Percentiles rank a stretch among this genome's conserved stretches.
Evolutionary conservation across 2,888 invertebrate genomes (phyloP).

Genomic region (Serripes groenlandicus): DNA sequence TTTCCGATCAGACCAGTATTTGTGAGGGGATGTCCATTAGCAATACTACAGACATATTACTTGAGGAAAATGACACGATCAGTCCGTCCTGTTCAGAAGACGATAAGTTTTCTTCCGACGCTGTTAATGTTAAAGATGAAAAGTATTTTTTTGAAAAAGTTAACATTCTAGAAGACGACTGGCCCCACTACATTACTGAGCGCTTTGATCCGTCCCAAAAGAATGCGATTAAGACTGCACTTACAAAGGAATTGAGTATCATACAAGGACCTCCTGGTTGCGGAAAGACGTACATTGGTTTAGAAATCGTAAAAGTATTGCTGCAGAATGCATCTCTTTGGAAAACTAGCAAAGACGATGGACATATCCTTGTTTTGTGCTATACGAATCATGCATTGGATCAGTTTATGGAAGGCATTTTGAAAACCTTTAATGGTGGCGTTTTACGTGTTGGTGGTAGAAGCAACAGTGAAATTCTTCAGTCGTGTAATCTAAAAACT

Average conservation of each 20-base stretch:
- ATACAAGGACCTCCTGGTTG: constrained; percentile 92
- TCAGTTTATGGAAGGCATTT: constrained; percentile 83
- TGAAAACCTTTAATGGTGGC: constrained; percentile 62
- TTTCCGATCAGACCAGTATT: too few species aligned
- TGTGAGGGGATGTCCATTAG: too few species aligned
- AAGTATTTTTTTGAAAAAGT: too few species aligned
- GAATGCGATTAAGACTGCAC: constrained; percentile 77
- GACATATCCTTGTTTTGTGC: constrained; percentile 83
- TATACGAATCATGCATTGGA: constrained; percentile 86
- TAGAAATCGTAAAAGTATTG: constrained; percentile 90
- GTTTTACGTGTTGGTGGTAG: constrained; percentile 83
- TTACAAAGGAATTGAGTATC: constrained; percentile 81
- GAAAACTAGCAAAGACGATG: constrained; percentile 42
- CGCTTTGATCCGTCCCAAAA: constrained; percentile 81
- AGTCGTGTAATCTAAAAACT: constrained; percentile 63
- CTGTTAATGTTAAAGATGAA: too few species aligned
- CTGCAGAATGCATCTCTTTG: constrained; percentile 88
- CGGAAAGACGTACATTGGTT: constrained; percentile 93
- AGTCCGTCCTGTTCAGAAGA: too few species aligned
- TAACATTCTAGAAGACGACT: too few species aligned
- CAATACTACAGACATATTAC: too few species aligned
- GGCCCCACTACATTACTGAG: too few species aligned
- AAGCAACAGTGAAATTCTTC: constrained; percentile 71
- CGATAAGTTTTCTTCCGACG: too few species aligned
- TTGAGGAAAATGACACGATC: too few species aligned